Evolutionary conservation across 2,888 invertebrate genomes (phyloP), one percentile per base, ranked within the genome.

Genomic region (Cremastinae sp.): DNA sequence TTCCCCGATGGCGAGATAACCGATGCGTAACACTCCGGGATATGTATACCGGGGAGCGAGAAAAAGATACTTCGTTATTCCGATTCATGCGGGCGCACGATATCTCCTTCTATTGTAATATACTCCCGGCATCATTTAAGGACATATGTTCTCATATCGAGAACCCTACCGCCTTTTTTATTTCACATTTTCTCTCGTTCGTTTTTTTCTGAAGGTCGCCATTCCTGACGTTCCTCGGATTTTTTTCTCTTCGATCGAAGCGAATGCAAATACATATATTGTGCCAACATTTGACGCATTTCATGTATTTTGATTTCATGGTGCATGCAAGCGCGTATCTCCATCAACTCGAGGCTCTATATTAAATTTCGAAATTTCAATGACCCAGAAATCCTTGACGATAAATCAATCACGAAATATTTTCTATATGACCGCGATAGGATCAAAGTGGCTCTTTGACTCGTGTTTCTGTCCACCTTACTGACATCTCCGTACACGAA

Each of bases 1-100:
- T 28, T 45, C 66, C 49, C 55, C 20, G 51, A 73, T 59, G 66
- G 59, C 37, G n/a, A 43, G 47, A 72, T 66, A 53, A 65, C 20
- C 49, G 47, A 66, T 37, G 49, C 39, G 51, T 35, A 47, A 66
- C 59, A 28, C 28, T 28, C 28, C 28, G 28, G 28, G 28, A 28
- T 28, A 28, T 5, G 28, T 3, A 28, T n/a, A 12, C 41, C 58
- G 14, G 43, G 14, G 43, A 12, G n/a, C 35, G 35, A 14, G 43
- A 43, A 61, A 45, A 65, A 35, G 51, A 18, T 14, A 47, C 56
- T 18, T 22, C 37, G 41, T 41, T 9, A 64, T 28, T 49, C 18
- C 55, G n/a, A 8, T 61, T 35, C 35, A 43, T 71, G 35, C 62
- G 45, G 55, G 55, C 37, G n/a, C 53, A 16, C 20, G 39, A 1